Evolutionary conservation across 2,888 invertebrate genomes (phyloP), one percentile per base, ranked within the genome.

Genomic region (Rhaphigaster nebulosa): DNA sequence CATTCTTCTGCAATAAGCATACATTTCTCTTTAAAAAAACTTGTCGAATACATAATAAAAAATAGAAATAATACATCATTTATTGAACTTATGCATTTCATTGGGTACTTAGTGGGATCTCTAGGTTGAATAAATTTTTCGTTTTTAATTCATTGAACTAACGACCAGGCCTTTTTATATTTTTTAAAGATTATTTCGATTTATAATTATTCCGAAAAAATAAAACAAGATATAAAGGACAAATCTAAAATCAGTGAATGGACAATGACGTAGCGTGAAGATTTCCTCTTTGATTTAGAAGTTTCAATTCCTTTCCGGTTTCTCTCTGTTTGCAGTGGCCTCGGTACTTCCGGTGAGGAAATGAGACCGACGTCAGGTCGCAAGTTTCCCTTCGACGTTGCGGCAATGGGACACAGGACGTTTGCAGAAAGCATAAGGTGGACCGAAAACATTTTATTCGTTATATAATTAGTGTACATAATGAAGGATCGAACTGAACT

Each of bases 251-350:
- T 45, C 70, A 70, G 50, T 50, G 52, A 76, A 70, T 89, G 70
- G 89, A 89, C 76, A 89, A 76, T 89, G 76, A 50, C 76, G 76
- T 20, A 52, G 34, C 76, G 89, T 89, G 65, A 89, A 89, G 89
- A 89, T 89, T 76, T 65, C 70, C 89, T 89, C 65, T 89, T 76
- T 76, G 89, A 89, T 89, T 89, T 89, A 70, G 29, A 89, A 89
- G 89, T 65, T 50, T 88, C 76, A 76, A 89, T 70, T 65, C 45
- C 76, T 65, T 89, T 89, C 89, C 89, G 89, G 89, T 89, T 70
- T 50, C 87, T 56, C 54, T 52, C 89, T 89, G 89, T 89, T 20
- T 23, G 70, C 65, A 76, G 29, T 89, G 70, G 76, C 89, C 89
- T 29, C 29, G 70, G 52, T 5, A 18, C 70, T 89, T 89, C 89